Evolutionary conservation across 2,797 vertebrate species (phyloP), one percentile per base, ranked within the genome.

Genomic region (Enteromius trimaculatus): DNA sequence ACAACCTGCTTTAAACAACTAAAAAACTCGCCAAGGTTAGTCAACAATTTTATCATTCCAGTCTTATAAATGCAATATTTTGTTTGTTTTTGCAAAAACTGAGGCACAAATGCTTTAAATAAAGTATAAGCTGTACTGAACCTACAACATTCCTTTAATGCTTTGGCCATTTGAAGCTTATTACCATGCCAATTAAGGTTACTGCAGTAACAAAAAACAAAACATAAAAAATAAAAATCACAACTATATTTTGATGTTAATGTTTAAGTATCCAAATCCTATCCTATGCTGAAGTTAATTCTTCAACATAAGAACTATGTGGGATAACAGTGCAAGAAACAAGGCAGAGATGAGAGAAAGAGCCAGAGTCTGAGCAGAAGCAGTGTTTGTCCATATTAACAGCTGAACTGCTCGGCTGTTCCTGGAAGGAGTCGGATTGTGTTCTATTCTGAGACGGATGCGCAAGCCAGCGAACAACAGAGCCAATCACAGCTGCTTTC

Each of bases 401-500:
- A 81, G 68, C 62, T 34, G 64, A 76, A 85, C 60, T 34, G 51
- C 26, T 86, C 58, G 71, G 44, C 72, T 81, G 74, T 82, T 89
- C 78, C 19, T 66, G 76, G 42, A 88, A 78, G 49, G 6, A 79
- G 14, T 76, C 29, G 37, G 47, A 71, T 87, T 83, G 5, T 69
- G 79, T 51, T 74, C 76, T 76, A 51, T 74, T 77, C 79, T 77
- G 44, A 79, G 60, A 65, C 16, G 16, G 79, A 66, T 72, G 64
- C 14, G 58, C 51, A 62, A 37, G 72, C 80, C 64, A 83, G 29
- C 21, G 6, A 81, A 60, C 55, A 77, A 62, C 79, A 66, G 47
- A 77, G 62, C 71, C 60, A 82, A 69, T 72, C 64, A 64, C 84
- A 84, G 77, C 80, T 81, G 80, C 49, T 69, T 85, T 80, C 51